Conservation (phyloP, 2,113 vertebrate genomes). For the Marcusenius ussheri region DNA sequence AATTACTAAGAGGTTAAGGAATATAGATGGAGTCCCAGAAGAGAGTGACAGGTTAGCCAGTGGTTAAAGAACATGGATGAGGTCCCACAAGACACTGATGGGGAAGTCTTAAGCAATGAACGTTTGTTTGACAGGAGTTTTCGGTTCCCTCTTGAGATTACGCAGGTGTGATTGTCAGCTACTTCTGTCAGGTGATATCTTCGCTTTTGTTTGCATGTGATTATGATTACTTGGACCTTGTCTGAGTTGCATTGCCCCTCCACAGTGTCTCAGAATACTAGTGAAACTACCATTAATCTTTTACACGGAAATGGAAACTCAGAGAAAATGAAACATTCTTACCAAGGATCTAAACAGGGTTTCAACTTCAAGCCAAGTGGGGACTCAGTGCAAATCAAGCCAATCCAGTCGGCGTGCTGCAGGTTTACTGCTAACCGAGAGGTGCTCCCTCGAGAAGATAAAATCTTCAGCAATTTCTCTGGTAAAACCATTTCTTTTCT, state of each 20-base stretch:
- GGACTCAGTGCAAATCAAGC: neutral
- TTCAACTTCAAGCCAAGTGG: neutral
- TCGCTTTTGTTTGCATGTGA: neutral
- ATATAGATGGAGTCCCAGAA: neutral
- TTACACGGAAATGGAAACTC: neutral
- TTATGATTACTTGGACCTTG: neutral
- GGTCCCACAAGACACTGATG: neutral
- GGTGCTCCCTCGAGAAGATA: neutral
- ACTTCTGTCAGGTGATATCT: neutral
- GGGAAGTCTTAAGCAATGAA: neutral
- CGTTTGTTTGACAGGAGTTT: neutral
- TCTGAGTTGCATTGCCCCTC: neutral
- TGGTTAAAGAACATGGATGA: neutral
- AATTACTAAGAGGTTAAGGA: neutral
- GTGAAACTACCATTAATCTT: neutral
- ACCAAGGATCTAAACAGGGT: neutral
- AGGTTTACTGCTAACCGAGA: neutral
- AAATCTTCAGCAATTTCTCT: neutral
- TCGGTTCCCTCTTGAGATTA: neutral
- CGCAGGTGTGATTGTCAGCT: neutral
- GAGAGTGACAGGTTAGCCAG: neutral
- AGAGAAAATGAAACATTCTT: neutral
- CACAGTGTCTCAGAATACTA: neutral
- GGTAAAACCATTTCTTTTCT: neutral
- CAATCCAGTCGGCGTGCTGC: neutral